Evolutionary conservation across 1,140 invertebrate genomes (phyloP), one percentile per base, ranked within the genome.

Genomic region (Andricus grossulariae): DNA sequence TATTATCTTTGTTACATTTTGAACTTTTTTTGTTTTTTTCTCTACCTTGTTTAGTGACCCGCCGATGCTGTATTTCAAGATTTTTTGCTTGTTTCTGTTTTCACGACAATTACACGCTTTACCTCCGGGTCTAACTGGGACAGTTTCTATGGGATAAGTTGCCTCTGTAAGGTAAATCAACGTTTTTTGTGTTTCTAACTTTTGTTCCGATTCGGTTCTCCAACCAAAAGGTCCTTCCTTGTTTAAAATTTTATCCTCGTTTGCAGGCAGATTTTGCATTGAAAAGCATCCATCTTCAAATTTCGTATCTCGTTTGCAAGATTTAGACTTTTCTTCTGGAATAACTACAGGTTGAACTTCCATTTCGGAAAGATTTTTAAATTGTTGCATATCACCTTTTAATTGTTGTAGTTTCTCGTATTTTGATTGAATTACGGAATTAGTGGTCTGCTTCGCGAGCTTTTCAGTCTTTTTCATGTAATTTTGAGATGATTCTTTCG

Each of bases 21-120:
- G 55, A 32, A 32, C 25, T 32, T 32, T 32, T 32, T 32, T 32
- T 32, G 8, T 19, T 74, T 19, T 51, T 54, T 70, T 16, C 2
- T 80, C 73, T 15, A 70, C 25, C 25, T 71, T 73, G 5, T 71
- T 16, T 4, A 7, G 18, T 16, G 15, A 21, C 15, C 75, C 83
- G 11, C 72, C 75, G 32, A 88, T 81, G 19, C 82, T 85, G n/a
- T 83, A 85, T 16, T 78, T 12, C 3, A 84, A 18, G n/a, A 82
- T 80, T 49, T 88, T 88, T 16, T 84, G 86, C 3, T 83, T 87
- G 1, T 81, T 85, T 25, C 84, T 81, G 45, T 86, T 89, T 39
- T 88, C 86, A 0, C 87, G 85, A 77, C 88, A 90, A 16, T 71
- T 0, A 25, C 88, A 90, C 6, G 84, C 73, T 60, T 79, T 80